Conservation (phyloP, 2,888 invertebrate genomes). For the Hypena proboscidalis region DNA sequence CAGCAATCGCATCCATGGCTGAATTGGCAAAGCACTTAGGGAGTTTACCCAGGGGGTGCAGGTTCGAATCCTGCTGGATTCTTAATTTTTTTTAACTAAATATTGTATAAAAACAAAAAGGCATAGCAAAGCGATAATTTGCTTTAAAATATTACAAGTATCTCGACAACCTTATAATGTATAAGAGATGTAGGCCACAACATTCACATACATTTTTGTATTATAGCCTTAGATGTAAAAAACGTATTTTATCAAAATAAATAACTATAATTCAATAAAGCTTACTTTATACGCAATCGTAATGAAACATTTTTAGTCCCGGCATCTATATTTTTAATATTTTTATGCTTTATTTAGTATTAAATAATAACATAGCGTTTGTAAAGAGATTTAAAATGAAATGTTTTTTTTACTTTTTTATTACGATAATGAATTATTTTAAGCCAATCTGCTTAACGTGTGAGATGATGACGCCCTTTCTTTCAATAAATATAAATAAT, state of each 20-base stretch:
- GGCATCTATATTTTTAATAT: conserved; percentile 38
- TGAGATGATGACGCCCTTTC: not conserved
- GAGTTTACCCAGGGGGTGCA: too few species aligned
- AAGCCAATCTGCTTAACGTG: not conserved
- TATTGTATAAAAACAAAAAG: too few species aligned
- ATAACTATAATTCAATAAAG: conserved; percentile 32
- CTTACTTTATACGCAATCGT: conserved; percentile 36
- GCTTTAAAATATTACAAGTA: too few species aligned
- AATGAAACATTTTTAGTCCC: conserved; percentile 39
- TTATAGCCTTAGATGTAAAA: conserved; percentile 45
- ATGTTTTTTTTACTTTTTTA: conserved; percentile 37
- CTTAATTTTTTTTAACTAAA: too few species aligned
- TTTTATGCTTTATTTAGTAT: conserved; percentile 42
- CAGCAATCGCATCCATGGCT: too few species aligned
- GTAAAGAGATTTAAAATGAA: conserved; percentile 23
- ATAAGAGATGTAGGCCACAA: conserved; percentile 28
- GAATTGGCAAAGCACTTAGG: too few species aligned
- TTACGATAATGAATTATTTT: conserved; percentile 12
- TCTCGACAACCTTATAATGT: too few species aligned
- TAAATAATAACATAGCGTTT: conserved; percentile 23
- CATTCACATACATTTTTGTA: conserved; percentile 46
- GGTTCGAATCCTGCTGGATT: too few species aligned
- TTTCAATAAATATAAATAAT: not conserved
- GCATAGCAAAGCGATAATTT: too few species aligned
- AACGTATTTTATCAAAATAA: conserved; percentile 43